A percentile compares a stretch with the other conserved stretches of the same genome.
Conservation (phyloP, 2,113 vertebrate species). For the Gnathonemus echidnorhynchus region DNA sequence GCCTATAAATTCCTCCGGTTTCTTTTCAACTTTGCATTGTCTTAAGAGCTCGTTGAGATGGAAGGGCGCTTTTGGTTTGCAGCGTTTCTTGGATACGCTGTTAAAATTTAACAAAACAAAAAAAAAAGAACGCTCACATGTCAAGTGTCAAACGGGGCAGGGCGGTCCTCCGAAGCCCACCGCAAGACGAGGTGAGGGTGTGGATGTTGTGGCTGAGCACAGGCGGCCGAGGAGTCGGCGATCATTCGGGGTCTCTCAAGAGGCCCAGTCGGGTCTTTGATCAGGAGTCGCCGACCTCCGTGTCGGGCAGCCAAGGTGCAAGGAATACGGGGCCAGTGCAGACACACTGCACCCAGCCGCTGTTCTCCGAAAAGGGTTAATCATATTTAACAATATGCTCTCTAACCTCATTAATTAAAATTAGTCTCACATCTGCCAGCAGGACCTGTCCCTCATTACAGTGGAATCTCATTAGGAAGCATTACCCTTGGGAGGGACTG, state of each 20-base stretch:
- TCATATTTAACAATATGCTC: slow-evolving; percentile 29
- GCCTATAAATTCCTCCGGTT: background rate
- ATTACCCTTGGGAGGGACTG: slow-evolving; percentile 11
- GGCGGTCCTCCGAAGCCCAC: background rate
- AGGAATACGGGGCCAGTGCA: background rate
- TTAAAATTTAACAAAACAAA: background rate
- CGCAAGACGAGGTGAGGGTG: background rate
- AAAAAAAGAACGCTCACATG: background rate
- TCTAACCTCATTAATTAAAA: slow-evolving; percentile 33
- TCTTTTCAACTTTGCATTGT: background rate
- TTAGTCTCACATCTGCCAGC: slow-evolving; percentile 27
- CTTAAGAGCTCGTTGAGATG: background rate
- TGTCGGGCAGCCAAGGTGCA: background rate
- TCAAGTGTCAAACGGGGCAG: background rate
- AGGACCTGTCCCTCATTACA: slow-evolving; percentile 27
- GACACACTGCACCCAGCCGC: slow-evolving; percentile 30
- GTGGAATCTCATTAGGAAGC: slow-evolving; percentile 24
- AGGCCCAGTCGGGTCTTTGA: slow-evolving; percentile 2
- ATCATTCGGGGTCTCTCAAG: background rate
- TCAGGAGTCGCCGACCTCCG: background rate
- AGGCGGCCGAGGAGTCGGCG: background rate
- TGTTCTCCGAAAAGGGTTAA: slow-evolving; percentile 26
- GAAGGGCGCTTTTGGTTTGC: background rate
- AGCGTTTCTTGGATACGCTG: background rate
- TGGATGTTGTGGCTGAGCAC: background rate